Conservation (phyloP, 2,888 invertebrate genomes). For the Galeopsomyia nigrocyanea region DNA sequence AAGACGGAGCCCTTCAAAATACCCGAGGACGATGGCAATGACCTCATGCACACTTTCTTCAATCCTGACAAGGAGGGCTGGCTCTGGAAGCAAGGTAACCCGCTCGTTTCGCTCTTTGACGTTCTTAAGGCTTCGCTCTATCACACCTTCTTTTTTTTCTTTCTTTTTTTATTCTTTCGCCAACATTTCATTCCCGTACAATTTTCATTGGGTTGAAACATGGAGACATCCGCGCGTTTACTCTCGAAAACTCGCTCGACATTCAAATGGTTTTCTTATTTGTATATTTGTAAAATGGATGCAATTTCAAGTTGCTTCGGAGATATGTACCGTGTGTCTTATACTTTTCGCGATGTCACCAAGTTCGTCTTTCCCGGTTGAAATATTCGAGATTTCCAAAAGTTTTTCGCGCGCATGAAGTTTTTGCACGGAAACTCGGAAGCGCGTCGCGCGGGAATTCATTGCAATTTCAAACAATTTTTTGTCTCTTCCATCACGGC, state of each 20-base stretch:
- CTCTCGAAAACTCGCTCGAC: too few species aligned
- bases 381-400: not conserved
- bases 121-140: not conserved
- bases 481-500: too few species aligned
- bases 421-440: not conserved
- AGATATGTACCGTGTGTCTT: too few species aligned
- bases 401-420: not conserved
- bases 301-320: too few species aligned
- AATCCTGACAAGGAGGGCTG: conserved; percentile 99
- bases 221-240: not conserved
- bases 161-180: not conserved
- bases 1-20: conserved; percentile 99
- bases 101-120: conserved; percentile 1
- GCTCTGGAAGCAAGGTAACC: conserved; percentile 95
- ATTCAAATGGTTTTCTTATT: too few species aligned
- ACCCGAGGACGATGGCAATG: conserved; percentile 99
- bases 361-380: conserved; percentile 6
- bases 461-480: too few species aligned
- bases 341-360: not conserved
- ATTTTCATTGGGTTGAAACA: too few species aligned
- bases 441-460: too few species aligned
- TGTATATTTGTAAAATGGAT: not conserved
- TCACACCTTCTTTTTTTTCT: not conserved
- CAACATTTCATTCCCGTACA: not conserved
- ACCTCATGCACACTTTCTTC: conserved; percentile 99